A percentile compares a stretch with the other conserved stretches of the same genome.
These are phyloP conservation scores for Chrysodeixis includens DNA, from an alignment of 2,888 invertebrate species.

Conservation along the genomic window DNA sequence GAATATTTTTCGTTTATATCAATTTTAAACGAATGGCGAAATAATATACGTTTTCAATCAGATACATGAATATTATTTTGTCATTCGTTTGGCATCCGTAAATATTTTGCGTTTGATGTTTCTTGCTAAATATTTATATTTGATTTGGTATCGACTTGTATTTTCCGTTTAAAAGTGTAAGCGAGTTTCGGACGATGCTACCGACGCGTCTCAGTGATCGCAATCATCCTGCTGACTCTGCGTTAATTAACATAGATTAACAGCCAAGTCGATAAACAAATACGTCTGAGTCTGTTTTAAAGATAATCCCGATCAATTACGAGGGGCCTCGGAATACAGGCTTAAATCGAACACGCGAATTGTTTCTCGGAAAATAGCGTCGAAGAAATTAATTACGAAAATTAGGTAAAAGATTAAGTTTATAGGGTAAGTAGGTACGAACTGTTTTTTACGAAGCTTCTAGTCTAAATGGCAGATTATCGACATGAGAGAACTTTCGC, in stretches of 20 bases:
- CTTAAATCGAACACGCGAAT: constrained; percentile 54
- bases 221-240: constrained; percentile 19
- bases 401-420: constrained; percentile 4
- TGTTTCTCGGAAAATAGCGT: background rate
- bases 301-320: constrained; percentile 30
- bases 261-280: constrained; percentile 30
- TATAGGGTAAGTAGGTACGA: background rate
- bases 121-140: constrained; percentile 11
- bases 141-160: background rate
- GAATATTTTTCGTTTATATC: constrained; percentile 68
- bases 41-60: constrained; percentile 18
- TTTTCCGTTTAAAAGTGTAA: constrained; percentile 13
- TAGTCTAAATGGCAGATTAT: too few species aligned
- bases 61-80: constrained; percentile 1
- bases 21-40: constrained; percentile 43
- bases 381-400: background rate
- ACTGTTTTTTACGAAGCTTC: too few species aligned
- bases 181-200: constrained; percentile 9
- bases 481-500: too few species aligned
- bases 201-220: constrained; percentile 19
- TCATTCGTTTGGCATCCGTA: background rate
- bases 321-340: constrained; percentile 31
- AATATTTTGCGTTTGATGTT: background rate
- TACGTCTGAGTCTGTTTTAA: constrained; percentile 22
- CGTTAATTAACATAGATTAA: constrained; percentile 45